Evolutionary conservation across 2,113 vertebrate genomes (phyloP), one percentile per base, ranked within the genome.

Genomic region (Malurus alboscapulatus): DNA sequence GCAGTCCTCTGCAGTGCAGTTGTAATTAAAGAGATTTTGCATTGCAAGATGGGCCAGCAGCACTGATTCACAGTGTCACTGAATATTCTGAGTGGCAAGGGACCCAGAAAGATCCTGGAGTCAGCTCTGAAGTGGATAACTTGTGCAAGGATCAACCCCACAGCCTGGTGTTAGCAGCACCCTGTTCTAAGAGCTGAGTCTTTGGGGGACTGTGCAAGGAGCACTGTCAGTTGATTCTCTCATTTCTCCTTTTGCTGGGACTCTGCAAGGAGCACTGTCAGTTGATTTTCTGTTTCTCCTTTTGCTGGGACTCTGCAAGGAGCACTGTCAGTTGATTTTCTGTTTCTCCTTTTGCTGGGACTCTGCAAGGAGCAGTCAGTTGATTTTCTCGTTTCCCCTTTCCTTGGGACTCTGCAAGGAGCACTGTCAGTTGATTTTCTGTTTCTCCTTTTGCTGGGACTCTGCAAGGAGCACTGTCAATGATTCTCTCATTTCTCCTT

Each of bases 101-200:
- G 26, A 10, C 45, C 36, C 5, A 0, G 21, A 1, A 0, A 45
- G 53, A 7, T 10, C 54, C 0, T 12, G 7, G 17, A 26, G 6
- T 4, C 72, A 21, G 4, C 14, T 21, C 16, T 27, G 4, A 6
- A 22, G 45, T 15, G 62, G 36, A 2, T 44, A 53, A 53, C 7
- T 11, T 12, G 36, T 6, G 0, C 0, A 0, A 22, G 34, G 11
- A 24, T 12, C 26, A 32, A 1, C 4, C 13, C 30, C 82, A 11
- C 26, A 5, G 0, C 32, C 45, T 6, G 62, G 20, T 9, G 1
- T 2, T 17, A 0, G 1, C 44, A 26, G 61, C 82, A 3, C 25
- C 42, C 44, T 21, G 51, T 44, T 42, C 48, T 40, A 10, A 2
- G 1, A 1, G 1, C 51, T 3, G 44, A 42, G 26, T 3, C 40